Base-by-base conservation (phyloP, 2,797 vertebrate species). In the Characodon lateralis region DNA sequence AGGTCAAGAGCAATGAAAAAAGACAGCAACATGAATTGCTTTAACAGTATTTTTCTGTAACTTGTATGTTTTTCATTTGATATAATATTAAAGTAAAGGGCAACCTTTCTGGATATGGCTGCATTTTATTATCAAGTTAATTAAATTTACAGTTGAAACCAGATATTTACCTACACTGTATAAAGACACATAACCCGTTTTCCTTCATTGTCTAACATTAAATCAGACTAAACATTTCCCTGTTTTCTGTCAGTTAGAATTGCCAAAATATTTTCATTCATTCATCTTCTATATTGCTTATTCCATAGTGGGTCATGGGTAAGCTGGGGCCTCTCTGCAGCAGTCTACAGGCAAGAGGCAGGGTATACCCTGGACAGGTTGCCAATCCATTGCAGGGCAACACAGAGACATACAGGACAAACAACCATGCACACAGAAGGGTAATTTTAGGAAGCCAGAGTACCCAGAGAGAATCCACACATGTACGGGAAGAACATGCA, bases 11-110 rank as follows among this genome's bases (percentile, higher is more conserved):
- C 46, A 55, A 35, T 22, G 46, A 26, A 71, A 63, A 58, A 26
- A 78, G 55, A 84, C 20, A 46, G 13, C 46, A 66, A n/a, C 72
- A 20, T 61, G 46, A 65, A 81, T 59, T 26, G 16, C 61, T 46
- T 53, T 58, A 2, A 70, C 35, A 18, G 41, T 53, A 13, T 55
- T 73, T 78, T 74, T 71, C 46, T 56, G 9, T 71, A 20, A 80
- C 22, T 72, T 6, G 51, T 46, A 51, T 71, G 14, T 51, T 26
- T 43, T 53, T 12, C 9, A 41, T 72, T 46, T 48, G 13, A 48
- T 46, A 16, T 1, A 28, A 70, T 48, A 48, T 18, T 59, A 48
- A 48, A 72, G 7, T 58, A 20, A 31, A 71, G 7, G 41, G 69
- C n/a, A 72, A 58, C 46, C 72, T 59, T 43, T 55, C 28, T 79